These are phyloP conservation scores for Ophioninae sp. DNA, from an alignment of 2,888 invertebrate genomes.

Conservation along the genomic window DNA sequence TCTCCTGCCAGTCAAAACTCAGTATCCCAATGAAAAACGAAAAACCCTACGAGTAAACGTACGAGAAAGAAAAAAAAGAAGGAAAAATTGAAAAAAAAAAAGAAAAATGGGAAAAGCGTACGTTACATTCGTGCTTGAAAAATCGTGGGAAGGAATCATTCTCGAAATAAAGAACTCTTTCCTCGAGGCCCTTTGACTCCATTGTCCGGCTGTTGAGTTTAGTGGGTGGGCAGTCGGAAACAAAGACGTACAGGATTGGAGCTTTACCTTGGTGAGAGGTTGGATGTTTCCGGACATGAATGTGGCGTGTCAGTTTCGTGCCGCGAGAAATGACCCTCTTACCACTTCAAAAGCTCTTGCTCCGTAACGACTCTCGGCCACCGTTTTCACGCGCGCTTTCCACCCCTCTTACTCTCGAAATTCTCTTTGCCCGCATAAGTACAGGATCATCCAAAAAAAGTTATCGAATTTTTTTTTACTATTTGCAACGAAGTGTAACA, in stretches of 20 bases:
- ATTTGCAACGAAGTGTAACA: too few relatives aligned
- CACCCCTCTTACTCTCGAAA: conserved; percentile 19
- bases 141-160: conserved; percentile 1
- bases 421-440: not conserved
- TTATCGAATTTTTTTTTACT: too few relatives aligned
- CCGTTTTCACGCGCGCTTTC: conserved; percentile 33
- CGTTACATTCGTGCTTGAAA: not conserved
- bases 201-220: conserved; percentile 14
- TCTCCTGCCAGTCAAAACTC: too few relatives aligned
- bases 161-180: not conserved
- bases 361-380: conserved; percentile 21
- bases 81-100: too few relatives aligned
- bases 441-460: not conserved
- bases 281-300: conserved; percentile 6
- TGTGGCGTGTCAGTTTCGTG: conserved; percentile 9
- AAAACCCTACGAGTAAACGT: not conserved
- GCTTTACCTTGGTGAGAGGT: conserved; percentile 12
- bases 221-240: not conserved
- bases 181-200: not conserved
- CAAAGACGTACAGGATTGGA: not conserved
- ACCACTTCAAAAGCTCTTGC: conserved; percentile 17
- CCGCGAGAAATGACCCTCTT: conserved; percentile 49
- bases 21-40: too few relatives aligned
- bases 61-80: too few relatives aligned
- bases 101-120: not conserved